Evolutionary conservation across 2,113 vertebrate species (phyloP).

Genomic region (Bufo bufo): DNA sequence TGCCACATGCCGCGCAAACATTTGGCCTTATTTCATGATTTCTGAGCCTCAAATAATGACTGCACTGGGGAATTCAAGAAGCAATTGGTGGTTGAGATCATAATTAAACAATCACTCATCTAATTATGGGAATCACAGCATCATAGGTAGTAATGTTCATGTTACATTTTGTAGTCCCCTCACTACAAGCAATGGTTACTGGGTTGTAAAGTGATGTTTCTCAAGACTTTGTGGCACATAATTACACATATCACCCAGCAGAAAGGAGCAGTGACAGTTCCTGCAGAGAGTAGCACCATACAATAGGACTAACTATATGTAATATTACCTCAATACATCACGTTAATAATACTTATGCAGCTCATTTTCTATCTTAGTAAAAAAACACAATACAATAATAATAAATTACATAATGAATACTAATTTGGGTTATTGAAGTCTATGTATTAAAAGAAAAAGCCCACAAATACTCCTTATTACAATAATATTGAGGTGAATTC

Average conservation of each 20-base stretch:
- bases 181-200: not conserved
- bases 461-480: not conserved
- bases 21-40: conserved; percentile 30
- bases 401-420: conserved; percentile 3
- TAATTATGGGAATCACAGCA: conserved; percentile 27
- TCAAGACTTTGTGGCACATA: not conserved
- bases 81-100: conserved; percentile 30
- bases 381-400: not conserved
- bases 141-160: conserved; percentile 29
- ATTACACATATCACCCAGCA: not conserved
- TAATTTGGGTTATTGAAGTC: not conserved
- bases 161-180: not conserved
- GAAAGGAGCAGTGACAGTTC: not conserved
- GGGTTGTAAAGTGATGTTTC: not conserved
- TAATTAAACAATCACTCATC: conserved; percentile 39
- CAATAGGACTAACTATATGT: not conserved
- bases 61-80: not conserved
- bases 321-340: not conserved
- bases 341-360: not conserved
- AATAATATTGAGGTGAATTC: not conserved
- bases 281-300: not conserved
- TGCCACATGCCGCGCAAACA: not conserved
- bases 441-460: not conserved
- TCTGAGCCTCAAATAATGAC: conserved; percentile 23
- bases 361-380: not conserved